A percentile compares a stretch with the other conserved stretches of the same genome.
Evolutionary conservation across 1,140 invertebrate species (phyloP).

Genomic region (Drosophila serrata): DNA sequence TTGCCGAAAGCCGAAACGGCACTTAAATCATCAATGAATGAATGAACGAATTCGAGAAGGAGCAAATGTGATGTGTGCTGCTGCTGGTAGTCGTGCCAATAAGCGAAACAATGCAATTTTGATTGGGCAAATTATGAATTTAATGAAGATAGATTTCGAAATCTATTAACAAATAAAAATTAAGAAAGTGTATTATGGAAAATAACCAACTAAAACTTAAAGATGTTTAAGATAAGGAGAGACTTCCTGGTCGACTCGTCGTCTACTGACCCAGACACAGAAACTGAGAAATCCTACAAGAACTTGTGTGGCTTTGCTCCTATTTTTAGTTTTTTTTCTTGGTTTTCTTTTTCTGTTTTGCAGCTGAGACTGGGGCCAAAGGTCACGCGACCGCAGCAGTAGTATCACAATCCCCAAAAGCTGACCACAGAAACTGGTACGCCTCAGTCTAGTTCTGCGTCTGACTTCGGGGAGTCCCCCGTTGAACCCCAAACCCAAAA

Average conservation of each 20-base stretch:
- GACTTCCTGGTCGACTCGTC: neutral
- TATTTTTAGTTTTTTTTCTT: constrained; percentile 2
- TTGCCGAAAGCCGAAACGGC: constrained; percentile 55
- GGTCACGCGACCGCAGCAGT: constrained; percentile 71
- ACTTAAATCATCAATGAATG: constrained; percentile 65
- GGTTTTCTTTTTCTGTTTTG: neutral
- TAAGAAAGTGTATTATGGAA: neutral
- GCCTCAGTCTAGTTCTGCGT: constrained; percentile 19
- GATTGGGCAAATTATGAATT: constrained; percentile 13
- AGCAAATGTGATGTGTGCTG: constrained; percentile 3
- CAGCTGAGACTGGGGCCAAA: constrained; percentile 33
- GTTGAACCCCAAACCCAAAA: neutral
- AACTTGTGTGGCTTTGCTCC: constrained; percentile 14
- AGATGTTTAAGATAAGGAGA: neutral
- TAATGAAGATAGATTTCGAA: neutral
- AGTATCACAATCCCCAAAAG: constrained; percentile 56
- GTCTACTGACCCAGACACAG: constrained; percentile 36
- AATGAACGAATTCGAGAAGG: constrained; percentile 14
- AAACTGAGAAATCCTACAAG: constrained; percentile 5
- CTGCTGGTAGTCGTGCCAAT: neutral
- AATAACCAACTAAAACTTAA: neutral
- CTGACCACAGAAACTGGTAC: constrained; percentile 32
- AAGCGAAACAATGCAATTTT: neutral
- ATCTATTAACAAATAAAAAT: neutral
- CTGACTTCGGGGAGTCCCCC: constrained; percentile 22